These are phyloP conservation scores for Caenorhabditis afra DNA, from an alignment of 2,888 invertebrate genomes.

Conservation along the genomic window DNA sequence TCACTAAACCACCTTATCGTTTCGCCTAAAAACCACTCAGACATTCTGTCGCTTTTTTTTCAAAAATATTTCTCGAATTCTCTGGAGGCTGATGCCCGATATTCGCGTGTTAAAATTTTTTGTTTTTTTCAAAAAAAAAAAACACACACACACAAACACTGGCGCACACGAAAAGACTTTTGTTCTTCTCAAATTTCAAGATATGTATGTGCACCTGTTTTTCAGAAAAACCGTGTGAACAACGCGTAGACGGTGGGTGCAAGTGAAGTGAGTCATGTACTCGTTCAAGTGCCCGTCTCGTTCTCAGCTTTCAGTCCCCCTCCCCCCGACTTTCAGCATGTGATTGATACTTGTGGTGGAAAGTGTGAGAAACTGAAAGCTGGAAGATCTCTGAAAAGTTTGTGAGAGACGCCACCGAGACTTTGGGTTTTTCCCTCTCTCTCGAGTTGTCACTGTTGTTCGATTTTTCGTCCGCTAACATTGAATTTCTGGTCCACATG, in stretches of 20 bases:
- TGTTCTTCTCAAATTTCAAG: no score
- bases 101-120: constrained; percentile 2
- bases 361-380: constrained; percentile 35
- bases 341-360: constrained; percentile 20
- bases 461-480: no score
- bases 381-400: constrained; percentile 37
- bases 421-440: no score
- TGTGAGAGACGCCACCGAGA: constrained; percentile 2
- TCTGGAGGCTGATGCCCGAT: background rate
- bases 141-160: background rate
- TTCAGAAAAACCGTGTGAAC: no score
- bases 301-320: constrained; percentile 1
- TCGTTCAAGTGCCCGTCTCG: background rate
- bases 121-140: background rate
- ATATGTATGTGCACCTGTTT: constrained; percentile 33
- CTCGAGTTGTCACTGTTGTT: no score
- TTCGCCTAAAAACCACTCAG: background rate
- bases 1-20: background rate
- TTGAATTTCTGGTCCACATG: no score
- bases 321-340: constrained; percentile 18
- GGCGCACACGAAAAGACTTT: no score
- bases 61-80: constrained; percentile 3
- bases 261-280: no score
- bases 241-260: no score
- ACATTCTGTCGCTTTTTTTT: constrained; percentile 5